Evolutionary conservation across 2,113 vertebrate species (phyloP).

Genomic region (Setophaga coronata): DNA sequence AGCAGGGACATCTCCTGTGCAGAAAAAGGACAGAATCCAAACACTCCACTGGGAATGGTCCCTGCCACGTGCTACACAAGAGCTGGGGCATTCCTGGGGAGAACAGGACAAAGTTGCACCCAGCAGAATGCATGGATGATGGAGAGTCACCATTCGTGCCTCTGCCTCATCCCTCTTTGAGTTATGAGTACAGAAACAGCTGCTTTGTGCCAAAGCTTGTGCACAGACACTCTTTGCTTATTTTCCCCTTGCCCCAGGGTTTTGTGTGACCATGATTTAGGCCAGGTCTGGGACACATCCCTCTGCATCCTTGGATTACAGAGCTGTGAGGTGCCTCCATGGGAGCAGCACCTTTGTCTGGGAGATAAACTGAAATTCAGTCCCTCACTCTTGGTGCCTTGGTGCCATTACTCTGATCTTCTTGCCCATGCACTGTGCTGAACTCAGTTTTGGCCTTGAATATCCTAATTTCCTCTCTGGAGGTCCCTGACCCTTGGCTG

Average conservation of each 20-base stretch:
- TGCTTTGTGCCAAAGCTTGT: neutral
- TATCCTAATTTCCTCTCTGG: neutral
- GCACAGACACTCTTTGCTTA: neutral
- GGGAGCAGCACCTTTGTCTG: neutral
- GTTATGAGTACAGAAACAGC: neutral
- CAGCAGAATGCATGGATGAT: neutral
- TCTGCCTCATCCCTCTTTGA: neutral
- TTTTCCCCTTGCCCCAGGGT: neutral
- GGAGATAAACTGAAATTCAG: neutral
- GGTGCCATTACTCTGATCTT: neutral
- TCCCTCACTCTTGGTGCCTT: neutral
- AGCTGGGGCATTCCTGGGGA: neutral
- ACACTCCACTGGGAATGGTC: neutral
- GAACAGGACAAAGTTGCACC: neutral
- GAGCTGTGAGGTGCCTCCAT: neutral
- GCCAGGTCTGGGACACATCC: neutral
- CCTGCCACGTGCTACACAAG: accelerated
- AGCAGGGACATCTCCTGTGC: neutral
- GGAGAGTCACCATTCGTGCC: neutral
- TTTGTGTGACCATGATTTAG: neutral
- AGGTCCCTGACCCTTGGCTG: neutral
- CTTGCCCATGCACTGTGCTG: accelerated
- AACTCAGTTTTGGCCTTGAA: neutral
- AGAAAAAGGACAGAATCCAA: neutral
- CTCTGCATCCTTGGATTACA: neutral